Evolutionary conservation across 64 coral and sea anemone genomes (phyloP).

Genomic region (Exaiptasia diaphana): DNA sequence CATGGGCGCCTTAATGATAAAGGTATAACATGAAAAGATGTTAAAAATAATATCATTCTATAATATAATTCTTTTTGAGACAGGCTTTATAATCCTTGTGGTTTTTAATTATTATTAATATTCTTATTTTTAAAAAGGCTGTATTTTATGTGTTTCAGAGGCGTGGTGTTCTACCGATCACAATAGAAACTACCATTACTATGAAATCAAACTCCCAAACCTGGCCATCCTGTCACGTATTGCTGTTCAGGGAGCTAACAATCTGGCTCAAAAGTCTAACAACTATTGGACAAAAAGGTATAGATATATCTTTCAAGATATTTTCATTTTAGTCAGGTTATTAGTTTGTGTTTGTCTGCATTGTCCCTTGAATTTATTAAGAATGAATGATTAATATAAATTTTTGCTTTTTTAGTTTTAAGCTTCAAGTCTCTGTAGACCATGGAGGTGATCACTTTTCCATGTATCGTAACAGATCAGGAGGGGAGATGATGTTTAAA

Average conservation of each 20-base stretch:
- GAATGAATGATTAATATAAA: too few relatives aligned
- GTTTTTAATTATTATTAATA: too few relatives aligned
- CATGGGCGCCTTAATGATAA: conserved; percentile 60
- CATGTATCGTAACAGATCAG: conserved; percentile 62
- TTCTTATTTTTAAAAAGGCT: too few relatives aligned
- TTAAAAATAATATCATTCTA: background rate
- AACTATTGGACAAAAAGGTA: conserved; percentile 85
- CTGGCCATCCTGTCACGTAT: conserved; percentile 75
- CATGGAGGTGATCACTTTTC: conserved; percentile 29
- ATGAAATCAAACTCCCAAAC: conserved; percentile 59
- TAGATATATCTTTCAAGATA: background rate
- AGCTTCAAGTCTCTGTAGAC: conserved; percentile 66
- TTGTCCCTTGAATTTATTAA: too few relatives aligned
- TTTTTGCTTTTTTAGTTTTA: conserved; percentile 45
- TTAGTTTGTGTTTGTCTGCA: too few relatives aligned
- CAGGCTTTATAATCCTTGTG: too few relatives aligned
- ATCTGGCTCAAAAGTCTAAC: conserved; percentile 70
- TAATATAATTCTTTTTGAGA: background rate
- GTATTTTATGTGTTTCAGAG: conserved; percentile 47
- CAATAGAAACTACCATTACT: conserved; percentile 46
- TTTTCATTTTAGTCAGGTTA: too few relatives aligned
- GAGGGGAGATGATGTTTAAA: conserved; percentile 10
- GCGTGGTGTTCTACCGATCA: conserved; percentile 91
- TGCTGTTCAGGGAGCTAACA: conserved; percentile 83
- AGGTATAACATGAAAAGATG: background rate